Evolutionary conservation across 2,113 vertebrate species (phyloP).

Genomic region (Callaeas wilsoni): DNA sequence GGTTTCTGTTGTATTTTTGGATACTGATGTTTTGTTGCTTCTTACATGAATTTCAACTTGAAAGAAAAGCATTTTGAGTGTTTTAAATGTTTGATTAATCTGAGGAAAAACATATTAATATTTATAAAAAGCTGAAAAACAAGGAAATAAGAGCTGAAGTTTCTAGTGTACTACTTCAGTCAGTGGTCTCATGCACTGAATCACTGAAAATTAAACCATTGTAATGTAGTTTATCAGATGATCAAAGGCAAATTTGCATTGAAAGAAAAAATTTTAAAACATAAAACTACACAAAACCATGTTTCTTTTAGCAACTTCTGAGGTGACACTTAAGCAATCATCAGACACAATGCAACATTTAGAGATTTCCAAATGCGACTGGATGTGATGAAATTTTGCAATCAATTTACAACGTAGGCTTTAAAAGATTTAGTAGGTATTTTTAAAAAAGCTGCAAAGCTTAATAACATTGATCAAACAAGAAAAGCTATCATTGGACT

Average conservation of each 20-base stretch:
- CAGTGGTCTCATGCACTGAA: neutral
- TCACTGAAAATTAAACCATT: neutral
- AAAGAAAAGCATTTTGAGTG: neutral
- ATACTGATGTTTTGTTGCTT: neutral
- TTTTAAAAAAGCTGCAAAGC: neutral
- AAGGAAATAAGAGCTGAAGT: neutral
- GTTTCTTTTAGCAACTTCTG: neutral
- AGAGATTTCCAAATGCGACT: neutral
- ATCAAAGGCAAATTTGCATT: neutral
- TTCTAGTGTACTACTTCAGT: neutral
- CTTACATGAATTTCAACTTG: neutral
- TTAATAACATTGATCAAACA: neutral
- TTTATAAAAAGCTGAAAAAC: neutral
- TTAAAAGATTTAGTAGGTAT: neutral
- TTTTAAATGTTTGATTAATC: neutral
- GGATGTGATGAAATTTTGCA: neutral
- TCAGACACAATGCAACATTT: neutral
- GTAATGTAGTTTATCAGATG: neutral
- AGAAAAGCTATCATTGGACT: neutral
- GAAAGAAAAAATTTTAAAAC: neutral
- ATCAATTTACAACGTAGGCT: neutral
- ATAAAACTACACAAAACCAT: neutral
- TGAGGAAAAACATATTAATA: neutral
- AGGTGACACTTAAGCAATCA: neutral
- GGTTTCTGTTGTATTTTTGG: neutral